These are phyloP conservation scores for Eciton burchellii DNA, from an alignment of 1,140 invertebrate genomes.

Conservation along the genomic window DNA sequence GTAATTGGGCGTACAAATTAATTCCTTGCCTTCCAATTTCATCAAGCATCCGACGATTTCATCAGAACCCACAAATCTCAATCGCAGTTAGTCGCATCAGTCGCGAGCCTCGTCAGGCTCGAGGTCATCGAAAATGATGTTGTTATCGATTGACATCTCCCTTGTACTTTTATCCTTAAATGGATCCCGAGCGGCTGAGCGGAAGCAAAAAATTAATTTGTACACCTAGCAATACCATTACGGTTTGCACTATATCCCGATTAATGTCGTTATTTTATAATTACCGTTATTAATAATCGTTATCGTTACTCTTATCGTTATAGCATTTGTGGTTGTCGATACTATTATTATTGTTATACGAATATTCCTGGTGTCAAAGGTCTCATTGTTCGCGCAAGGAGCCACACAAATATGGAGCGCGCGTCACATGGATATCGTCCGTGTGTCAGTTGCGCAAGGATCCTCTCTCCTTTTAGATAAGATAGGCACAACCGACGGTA, in stretches of 20 bases:
- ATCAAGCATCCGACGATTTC: too few relatives aligned
- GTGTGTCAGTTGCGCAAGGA: conserved; percentile 49
- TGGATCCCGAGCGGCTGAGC: too few relatives aligned
- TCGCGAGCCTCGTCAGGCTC: too few relatives aligned
- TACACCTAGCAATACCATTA: too few relatives aligned
- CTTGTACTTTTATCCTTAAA: too few relatives aligned
- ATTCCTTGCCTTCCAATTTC: too few relatives aligned
- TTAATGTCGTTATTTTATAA: conserved; percentile 49
- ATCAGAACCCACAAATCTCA: too few relatives aligned
- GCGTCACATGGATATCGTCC: conserved; percentile 3
- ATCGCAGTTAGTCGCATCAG: too few relatives aligned
- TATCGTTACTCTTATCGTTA: conserved; percentile 31
- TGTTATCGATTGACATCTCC: too few relatives aligned
- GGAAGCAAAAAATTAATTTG: too few relatives aligned
- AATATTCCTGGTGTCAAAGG: conserved; percentile 43
- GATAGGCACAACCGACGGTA: conserved; percentile 59
- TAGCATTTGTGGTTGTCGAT: conserved; percentile 46
- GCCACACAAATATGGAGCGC: conserved; percentile 45
- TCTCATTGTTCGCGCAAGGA: conserved; percentile 41
- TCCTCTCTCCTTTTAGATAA: conserved; percentile 23
- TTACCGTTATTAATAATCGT: conserved; percentile 41
- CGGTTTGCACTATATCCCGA: conserved; percentile 65
- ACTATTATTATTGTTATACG: conserved; percentile 29
- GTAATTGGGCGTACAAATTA: too few relatives aligned
- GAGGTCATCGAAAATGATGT: too few relatives aligned